Evolutionary conservation across 2,888 invertebrate species (phyloP).

Genomic region (Eupithecia abbreviata): DNA sequence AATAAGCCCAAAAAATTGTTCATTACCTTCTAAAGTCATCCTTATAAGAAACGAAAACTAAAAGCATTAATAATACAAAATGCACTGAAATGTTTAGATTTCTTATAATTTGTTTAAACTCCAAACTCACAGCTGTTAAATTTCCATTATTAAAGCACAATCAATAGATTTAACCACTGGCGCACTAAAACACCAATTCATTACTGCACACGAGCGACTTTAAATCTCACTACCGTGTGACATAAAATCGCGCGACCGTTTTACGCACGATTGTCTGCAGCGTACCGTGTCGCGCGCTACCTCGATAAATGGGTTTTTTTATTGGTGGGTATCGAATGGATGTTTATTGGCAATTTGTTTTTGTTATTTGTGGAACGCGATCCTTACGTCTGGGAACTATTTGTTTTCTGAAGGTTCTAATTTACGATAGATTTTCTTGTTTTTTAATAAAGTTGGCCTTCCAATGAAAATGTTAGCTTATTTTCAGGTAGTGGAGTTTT

Average conservation of each 20-base stretch:
- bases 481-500: not conserved
- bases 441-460: not conserved
- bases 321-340: slow-evolving; percentile 35
- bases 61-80: not conserved
- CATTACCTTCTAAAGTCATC: not conserved
- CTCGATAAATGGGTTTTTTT: slow-evolving; percentile 43
- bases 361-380: slow-evolving; percentile 22
- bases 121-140: slow-evolving; percentile 26
- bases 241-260: slow-evolving; percentile 58
- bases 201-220: slow-evolving; percentile 45
- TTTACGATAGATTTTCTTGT: slow-evolving; percentile 9
- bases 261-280: slow-evolving; percentile 62
- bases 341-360: slow-evolving; percentile 35
- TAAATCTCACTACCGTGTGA: slow-evolving; percentile 23
- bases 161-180: slow-evolving; percentile 18
- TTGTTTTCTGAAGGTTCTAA: slow-evolving; percentile 6
- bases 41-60: not conserved
- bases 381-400: slow-evolving; percentile 20
- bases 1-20: too few relatives aligned
- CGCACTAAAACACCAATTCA: slow-evolving; percentile 36
- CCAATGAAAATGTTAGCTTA: not conserved
- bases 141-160: slow-evolving; percentile 27
- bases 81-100: slow-evolving; percentile 9
- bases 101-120: slow-evolving; percentile 17
- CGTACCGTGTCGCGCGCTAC: slow-evolving; percentile 40